Evolutionary conservation across 1,140 invertebrate species (phyloP), one percentile per base, ranked within the genome.

Genomic region (Aphis craccivora): DNA sequence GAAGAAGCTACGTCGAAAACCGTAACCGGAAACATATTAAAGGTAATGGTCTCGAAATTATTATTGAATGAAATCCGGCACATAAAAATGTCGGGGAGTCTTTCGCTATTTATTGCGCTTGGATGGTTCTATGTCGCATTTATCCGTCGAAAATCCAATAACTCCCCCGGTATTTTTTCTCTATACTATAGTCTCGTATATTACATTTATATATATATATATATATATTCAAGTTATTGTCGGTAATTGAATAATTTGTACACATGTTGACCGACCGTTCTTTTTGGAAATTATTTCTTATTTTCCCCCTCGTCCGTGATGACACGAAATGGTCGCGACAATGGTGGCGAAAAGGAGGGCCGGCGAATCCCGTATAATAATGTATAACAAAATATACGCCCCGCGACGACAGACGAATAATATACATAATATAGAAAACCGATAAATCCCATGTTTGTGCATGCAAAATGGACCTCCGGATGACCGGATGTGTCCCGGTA

Each of bases 1-100:
- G 45, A n/a, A 87, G 45, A 55, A 89, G 88, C 89, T 43, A 45
- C 91, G 48, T 86, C 81, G 91, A 93, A 84, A 93, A 93, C 91
- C 91, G 76, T 93, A 93, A 93, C 91, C 91, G 91, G 91, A 93
- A 93, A 93, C 91, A 86, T 93, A 93, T 93, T 93, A 93, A 93
- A 93, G 91, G 91, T 93, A 93, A 93, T 93, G 91, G 91, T 93
- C 91, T 93, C 91, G 91, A 93, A 93, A 93, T 93, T 84, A 86
- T 93, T 93, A 93, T 93, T 87, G 93, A 83, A 93, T 94, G 55
- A 91, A 93, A 93, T 94, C 94, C 91, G 91, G 84, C 55, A 67
- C 91, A 88, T 91, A 91, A 94, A 94, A 91, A 94, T 48, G 91
- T 92, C 53, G 84, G 94, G 86, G 91, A 84, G 91, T 93, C 81